Evolutionary conservation across 2,113 vertebrate species (phyloP).

Genomic region (Chrysemys picta): DNA sequence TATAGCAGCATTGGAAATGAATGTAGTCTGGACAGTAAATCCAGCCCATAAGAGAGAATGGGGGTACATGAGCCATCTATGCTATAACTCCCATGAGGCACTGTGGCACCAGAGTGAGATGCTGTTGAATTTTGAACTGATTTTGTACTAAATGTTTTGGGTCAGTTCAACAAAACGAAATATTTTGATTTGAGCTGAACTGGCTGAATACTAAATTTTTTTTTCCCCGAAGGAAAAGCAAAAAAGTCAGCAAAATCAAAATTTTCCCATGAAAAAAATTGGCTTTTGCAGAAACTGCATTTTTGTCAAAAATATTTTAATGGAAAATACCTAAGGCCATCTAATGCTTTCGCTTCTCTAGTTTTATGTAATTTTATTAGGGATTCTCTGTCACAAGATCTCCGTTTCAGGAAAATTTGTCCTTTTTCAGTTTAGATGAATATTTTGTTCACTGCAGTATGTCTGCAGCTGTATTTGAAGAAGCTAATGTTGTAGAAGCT

Average conservation of each 20-base stretch:
- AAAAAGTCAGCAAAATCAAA: neutral
- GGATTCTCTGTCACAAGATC: neutral
- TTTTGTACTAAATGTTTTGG: no score
- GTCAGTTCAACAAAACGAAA: no score
- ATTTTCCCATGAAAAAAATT: neutral
- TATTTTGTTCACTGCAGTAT: neutral
- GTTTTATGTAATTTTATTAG: neutral
- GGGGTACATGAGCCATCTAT: no score
- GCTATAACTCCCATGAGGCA: no score
- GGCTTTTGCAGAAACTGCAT: neutral
- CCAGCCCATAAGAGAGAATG: no score
- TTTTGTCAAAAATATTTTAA: neutral
- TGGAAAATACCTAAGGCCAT: neutral
- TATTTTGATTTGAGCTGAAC: no score
- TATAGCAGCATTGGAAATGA: no score
- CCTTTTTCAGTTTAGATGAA: neutral
- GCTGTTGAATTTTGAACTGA: no score
- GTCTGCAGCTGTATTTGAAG: neutral
- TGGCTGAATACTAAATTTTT: no score
- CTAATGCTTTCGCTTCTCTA: neutral
- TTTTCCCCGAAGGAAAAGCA: no score
- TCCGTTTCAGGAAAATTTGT: accelerated
- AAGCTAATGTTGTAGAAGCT: neutral
- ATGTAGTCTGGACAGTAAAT: no score
- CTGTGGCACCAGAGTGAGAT: no score